A percentile compares a stretch with the other conserved stretches of the same genome.
These are phyloP conservation scores for Neoitamus cyanurus DNA, from an alignment of 2,888 invertebrate species.

Conservation along the genomic window DNA sequence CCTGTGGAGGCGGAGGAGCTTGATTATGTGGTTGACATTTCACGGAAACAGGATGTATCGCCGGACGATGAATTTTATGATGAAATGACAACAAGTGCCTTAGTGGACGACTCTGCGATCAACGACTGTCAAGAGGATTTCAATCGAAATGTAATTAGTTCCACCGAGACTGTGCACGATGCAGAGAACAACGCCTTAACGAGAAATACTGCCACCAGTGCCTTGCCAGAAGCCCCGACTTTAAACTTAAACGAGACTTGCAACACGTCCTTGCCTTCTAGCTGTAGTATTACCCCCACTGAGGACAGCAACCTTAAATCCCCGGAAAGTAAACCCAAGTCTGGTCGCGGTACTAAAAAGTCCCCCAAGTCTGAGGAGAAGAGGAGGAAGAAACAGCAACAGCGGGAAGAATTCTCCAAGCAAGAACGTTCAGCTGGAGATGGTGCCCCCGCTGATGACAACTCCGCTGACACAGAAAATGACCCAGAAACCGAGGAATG, in stretches of 20 bases:
- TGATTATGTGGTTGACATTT: background rate
- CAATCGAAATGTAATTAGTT: constrained; percentile 35
- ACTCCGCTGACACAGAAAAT: constrained; percentile 72
- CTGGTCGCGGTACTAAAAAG: constrained; percentile 51
- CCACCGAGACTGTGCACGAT: background rate
- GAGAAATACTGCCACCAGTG: constrained; percentile 48
- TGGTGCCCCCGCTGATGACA: constrained; percentile 67
- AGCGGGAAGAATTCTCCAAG: constrained; percentile 52
- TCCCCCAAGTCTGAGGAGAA: constrained; percentile 19
- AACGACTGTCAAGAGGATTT: background rate
- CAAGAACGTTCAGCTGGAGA: constrained; percentile 57
- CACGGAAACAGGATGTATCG: background rate
- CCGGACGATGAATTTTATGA: background rate
- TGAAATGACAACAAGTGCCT: background rate
- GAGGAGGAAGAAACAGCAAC: constrained; percentile 6
- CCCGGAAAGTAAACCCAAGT: constrained; percentile 53
- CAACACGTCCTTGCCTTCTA: constrained; percentile 49
- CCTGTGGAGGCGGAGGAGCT: background rate
- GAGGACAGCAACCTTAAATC: constrained; percentile 64
- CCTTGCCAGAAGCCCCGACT: constrained; percentile 50
- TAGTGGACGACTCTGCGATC: background rate
- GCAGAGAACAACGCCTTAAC: background rate
- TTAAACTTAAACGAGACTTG: background rate
- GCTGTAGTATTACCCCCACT: constrained; percentile 64
- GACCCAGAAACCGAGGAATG: constrained; percentile 85